Conservation (phyloP, 2,113 vertebrate species). For the Phainopepla nitens region DNA sequence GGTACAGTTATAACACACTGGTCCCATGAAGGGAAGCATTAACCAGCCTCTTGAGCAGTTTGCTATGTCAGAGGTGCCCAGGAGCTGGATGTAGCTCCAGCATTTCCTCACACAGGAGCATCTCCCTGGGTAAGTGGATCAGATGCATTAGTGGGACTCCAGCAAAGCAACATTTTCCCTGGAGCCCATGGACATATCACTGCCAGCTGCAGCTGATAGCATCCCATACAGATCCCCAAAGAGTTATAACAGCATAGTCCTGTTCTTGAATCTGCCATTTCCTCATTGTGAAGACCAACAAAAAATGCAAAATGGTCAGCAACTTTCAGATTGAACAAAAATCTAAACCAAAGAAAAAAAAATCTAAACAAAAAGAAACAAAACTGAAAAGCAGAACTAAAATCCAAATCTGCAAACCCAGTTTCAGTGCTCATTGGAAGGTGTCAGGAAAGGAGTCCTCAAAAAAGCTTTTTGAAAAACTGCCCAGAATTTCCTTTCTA, state of each 20-base stretch:
- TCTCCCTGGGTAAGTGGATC: not conserved
- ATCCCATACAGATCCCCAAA: not conserved
- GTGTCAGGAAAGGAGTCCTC: not conserved
- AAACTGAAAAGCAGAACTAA: conserved; percentile 16
- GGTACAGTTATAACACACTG: rapidly evolving
- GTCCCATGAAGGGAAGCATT: not conserved
- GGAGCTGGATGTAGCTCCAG: not conserved
- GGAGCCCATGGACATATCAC: not conserved
- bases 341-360: not conserved
- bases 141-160: not conserved
- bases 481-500: not conserved
- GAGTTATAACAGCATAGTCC: not conserved
- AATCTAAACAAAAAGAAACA: not conserved
- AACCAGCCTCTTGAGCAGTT: not conserved
- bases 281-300: not conserved
- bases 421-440: no score
- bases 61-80: not conserved
- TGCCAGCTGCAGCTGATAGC: not conserved
- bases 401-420: not conserved
- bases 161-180: not conserved
- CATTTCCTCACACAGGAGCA: not conserved
- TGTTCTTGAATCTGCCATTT: not conserved
- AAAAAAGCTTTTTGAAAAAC: not conserved
- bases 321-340: not conserved
- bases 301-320: not conserved